Evolutionary conservation across 1,140 invertebrate species (phyloP), one percentile per base, ranked within the genome.

Genomic region (Tribolium castaneum): DNA sequence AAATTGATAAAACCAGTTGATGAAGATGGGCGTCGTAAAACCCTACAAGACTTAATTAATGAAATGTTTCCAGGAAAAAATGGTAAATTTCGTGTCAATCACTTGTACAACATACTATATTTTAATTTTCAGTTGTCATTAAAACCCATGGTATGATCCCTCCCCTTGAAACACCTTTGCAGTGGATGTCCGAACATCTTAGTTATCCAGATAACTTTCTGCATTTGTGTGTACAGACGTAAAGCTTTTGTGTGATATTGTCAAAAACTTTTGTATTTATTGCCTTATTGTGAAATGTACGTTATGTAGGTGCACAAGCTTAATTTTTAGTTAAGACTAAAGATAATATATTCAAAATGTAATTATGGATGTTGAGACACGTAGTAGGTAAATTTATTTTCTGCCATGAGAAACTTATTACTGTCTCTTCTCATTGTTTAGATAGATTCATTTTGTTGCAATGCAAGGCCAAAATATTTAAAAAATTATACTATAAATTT

Each of bases 171-270:
- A 97, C 97, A n/a, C 97, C 98, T 3, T 83, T 99, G 5, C 95
- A 98, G 84, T 99, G 98, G 98, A 92, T 99, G 85, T 97, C 97
- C 10, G 97, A 99, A 89, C 97, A 99, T 87, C 89, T 99, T 70
- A 98, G 97, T 87, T 99, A 99, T 89, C 97, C 98, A 2, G 98
- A 99, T 87, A 99, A 99, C 88, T 99, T 99, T 88, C 88, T 99
- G 78, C 98, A 99, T 91, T 88, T 96, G 81, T 92, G 91, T 83
- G 83, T 94, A 13, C 59, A 66, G 10, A 66, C 34, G 25, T 66
- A 30, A 62, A 66, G 59, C 59, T 66, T 66, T 66, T 66, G 30
- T 66, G 59, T 66, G 59, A 66, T 59, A 59, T n/a, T 59, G 54
- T 59, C 7, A 66, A 19, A 9, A 50, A 50, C 6, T 45, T 52